Base-by-base conservation (phyloP, 1,140 invertebrate genomes). In the Sweltsa coloradensis region DNA sequence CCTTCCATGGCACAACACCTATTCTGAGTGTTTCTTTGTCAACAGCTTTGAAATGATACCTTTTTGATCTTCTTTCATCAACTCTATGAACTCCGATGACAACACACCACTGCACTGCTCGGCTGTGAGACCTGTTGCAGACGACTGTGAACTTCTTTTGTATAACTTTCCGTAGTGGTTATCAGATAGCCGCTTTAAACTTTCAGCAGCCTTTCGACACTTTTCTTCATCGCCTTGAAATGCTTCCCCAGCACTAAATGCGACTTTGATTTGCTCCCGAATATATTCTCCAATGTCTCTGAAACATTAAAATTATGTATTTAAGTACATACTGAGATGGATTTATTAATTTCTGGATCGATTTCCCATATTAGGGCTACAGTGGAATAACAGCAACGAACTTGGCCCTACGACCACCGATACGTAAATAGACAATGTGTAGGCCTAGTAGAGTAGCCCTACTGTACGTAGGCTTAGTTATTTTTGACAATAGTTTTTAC, bases 251-350 rank as follows among this genome's bases (percentile, higher is more conserved):
- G 72, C 68, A 37, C 73, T 67, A 58, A 86, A 86, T 2, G 76
- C 69, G 51, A 63, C 54, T 55, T 78, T 78, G 1, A 90, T 59
- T 64, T 78, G 72, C 25, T 81, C 68, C 52, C 85, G 73, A 50
- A 92, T 75, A 57, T 78, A 72, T 56, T 81, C 74, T 44, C 80
- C 82, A 34, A 89, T 65, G 66, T 90, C 86, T 57, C 87, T 88
- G 65, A 55, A 71, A 71, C 54, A 57, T n/a, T n/a, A n/a, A n/a
- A n/a, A n/a, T n/a, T n/a, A n/a, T n/a, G n/a, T n/a, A n/a, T n/a
- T n/a, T n/a, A n/a, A n/a, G n/a, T n/a, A n/a, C n/a, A n/a, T n/a
- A n/a, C n/a, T n/a, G n/a, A n/a, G n/a, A n/a, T n/a, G n/a, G n/a
- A n/a, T n/a, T n/a, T n/a, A n/a, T n/a, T n/a, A n/a, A n/a, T n/a